Evolutionary conservation across 2,888 invertebrate species (phyloP), one percentile per base, ranked within the genome.

Genomic region (Limnephilus lunatus): DNA sequence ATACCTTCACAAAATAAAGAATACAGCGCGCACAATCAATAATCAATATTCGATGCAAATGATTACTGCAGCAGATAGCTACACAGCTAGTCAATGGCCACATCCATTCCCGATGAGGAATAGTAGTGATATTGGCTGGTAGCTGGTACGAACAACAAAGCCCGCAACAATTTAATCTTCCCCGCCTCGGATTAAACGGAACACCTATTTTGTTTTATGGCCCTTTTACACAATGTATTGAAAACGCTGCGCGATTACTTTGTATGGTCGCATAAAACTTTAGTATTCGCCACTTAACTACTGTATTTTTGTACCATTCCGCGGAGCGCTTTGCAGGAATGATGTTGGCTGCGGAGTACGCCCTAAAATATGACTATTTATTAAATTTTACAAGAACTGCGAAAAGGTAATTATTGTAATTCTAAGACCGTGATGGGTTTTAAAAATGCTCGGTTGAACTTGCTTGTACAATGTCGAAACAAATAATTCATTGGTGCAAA

Each of bases 161-260:
- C 44, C 91, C 31, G 32, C 81, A 32, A 32, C 85, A 91, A 91
- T 91, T 91, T 91, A 91, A 91, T 91, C 91, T 85, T 91, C 91
- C 85, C 48, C 85, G 90, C 48, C 35, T 32, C 85, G 85, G 91
- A 91, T 91, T 90, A 91, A 91, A 68, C 85, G 83, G 32, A 39
- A 85, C 80, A 91, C 85, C 83, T 91, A 91, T 91, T 91, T 91
- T 91, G 85, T 91, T 91, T 91, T 91, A 91, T 91, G 83, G 19
- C 80, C 85, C 91, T 68, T 85, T 91, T 91, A 91, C 85, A 91
- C 91, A 80, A 91, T 85, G 91, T 91, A 85, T 80, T 85, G 91
- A 68, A 85, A 91, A 91, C 25, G 85, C 53, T 25, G 48, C n/a
- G 68, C 91, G 91, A 91, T 91, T 91, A 91, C 85, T 85, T 80